Evolutionary conservation across 2,113 vertebrate genomes (phyloP).

Genomic region (Sciurus niger): DNA sequence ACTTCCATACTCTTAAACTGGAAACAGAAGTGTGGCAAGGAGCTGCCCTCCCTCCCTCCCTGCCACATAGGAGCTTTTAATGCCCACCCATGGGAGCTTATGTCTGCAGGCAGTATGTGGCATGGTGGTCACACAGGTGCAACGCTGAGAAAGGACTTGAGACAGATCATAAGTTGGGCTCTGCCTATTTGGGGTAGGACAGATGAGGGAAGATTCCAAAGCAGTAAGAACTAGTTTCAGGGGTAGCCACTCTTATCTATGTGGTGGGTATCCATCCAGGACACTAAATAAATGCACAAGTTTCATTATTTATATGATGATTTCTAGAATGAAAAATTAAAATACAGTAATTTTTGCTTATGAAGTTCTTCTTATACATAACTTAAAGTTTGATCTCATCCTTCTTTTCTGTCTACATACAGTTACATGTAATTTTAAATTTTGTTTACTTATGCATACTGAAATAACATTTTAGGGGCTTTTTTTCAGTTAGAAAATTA

Average conservation of each 20-base stretch:
- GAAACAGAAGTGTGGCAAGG: background rate
- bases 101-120: background rate
- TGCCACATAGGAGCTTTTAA: too few relatives aligned
- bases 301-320: background rate
- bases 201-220: background rate
- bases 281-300: background rate
- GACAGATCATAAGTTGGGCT: background rate
- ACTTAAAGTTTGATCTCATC: background rate
- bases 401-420: background rate
- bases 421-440: background rate
- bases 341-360: background rate
- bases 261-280: background rate
- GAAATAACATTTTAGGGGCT: background rate
- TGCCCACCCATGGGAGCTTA: background rate
- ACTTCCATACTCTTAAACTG: background rate
- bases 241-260: background rate
- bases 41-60: background rate
- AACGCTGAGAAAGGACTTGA: background rate
- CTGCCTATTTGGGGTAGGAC: background rate
- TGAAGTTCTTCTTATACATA: background rate
- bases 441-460: slow-evolving; percentile 5
- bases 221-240: background rate
- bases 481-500: slow-evolving; percentile 23
- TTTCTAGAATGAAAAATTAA: slow-evolving; percentile 7
- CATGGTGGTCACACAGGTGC: background rate